Conservation (phyloP, 2,113 vertebrate species). For the Onychorhynchus coronatus region DNA sequence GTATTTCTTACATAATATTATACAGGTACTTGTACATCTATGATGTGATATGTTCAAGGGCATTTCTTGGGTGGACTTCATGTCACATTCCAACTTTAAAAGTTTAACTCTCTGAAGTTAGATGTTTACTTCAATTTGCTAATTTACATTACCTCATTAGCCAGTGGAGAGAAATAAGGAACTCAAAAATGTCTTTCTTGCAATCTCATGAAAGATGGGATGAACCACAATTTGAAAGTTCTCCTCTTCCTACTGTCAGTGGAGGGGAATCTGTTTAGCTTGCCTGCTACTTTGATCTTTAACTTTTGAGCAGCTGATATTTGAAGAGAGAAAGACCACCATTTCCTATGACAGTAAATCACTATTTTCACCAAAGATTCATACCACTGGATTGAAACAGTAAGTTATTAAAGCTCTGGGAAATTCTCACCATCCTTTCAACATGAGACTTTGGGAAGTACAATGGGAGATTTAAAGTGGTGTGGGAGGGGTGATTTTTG, state of each 20-base stretch:
- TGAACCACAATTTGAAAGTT: neutral
- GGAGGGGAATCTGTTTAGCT: neutral
- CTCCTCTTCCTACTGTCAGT: neutral
- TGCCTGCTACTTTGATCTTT: neutral
- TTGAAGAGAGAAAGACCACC: neutral
- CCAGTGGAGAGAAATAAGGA: neutral
- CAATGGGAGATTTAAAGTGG: neutral
- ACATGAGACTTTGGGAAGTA: neutral
- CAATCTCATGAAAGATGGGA: neutral
- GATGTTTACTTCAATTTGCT: neutral
- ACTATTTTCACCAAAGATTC: neutral
- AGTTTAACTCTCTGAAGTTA: neutral
- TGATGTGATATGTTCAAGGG: neutral
- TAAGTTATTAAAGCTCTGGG: neutral
- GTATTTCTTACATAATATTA: neutral
- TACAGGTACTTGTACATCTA: neutral
- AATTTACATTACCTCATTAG: neutral
- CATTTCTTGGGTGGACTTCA: neutral
- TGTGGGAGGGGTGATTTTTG: neutral
- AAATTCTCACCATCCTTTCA: neutral
- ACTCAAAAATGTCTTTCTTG: neutral
- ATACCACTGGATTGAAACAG: neutral
- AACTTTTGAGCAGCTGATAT: neutral
- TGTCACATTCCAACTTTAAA: neutral
- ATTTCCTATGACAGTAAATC: neutral